phyloP scores from a whole-genome alignment of 2,888 invertebrate species.

The Epinotia nisella region DNA sequence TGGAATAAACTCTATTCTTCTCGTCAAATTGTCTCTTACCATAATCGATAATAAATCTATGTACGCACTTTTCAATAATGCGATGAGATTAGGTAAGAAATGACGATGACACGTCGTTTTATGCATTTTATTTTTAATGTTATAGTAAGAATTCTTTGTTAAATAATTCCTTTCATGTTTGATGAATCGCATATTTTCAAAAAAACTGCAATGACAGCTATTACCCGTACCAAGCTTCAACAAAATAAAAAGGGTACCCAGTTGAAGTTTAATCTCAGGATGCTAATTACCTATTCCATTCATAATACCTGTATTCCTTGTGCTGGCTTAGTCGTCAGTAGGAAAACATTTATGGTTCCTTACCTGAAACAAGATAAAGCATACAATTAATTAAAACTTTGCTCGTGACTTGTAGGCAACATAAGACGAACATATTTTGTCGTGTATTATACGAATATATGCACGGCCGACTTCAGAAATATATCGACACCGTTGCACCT shows the following conservation, averaged over 20 bases:
- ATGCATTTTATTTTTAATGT: background rate
- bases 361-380: slow-evolving; percentile 40
- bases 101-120: background rate
- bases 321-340: slow-evolving; percentile 4
- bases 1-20: background rate
- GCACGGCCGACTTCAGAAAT: background rate
- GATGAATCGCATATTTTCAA: background rate
- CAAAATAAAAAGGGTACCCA: background rate
- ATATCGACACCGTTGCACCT: background rate
- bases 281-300: background rate
- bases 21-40: background rate
- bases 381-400: slow-evolving; percentile 29
- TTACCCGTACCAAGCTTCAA: no score
- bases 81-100: background rate
- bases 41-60: background rate
- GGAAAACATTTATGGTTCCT: slow-evolving; percentile 15
- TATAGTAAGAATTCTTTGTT: background rate
- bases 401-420: slow-evolving; percentile 3
- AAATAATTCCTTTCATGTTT: background rate
- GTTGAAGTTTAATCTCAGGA: background rate
- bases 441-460: background rate
- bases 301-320: background rate
- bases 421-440: slow-evolving; percentile 8
- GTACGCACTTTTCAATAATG: background rate
- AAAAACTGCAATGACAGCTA: background rate